These are phyloP conservation scores for Poicephalus gulielmi DNA, from an alignment of 2,113 vertebrate genomes.

Conservation along the genomic window DNA sequence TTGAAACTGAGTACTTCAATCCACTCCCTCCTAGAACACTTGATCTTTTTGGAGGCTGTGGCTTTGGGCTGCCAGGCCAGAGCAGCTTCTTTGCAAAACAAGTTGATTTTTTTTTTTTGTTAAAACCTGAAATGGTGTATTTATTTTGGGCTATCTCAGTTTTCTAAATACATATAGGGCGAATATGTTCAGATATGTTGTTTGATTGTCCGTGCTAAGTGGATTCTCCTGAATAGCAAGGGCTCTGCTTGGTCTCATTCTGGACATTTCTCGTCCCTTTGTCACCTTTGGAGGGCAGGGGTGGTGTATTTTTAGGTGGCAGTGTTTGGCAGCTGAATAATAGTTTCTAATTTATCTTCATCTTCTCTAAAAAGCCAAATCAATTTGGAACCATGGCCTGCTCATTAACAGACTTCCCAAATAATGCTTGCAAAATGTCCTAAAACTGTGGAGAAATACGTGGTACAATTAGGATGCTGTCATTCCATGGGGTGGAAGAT, in stretches of 20 bases:
- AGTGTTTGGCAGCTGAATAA: background rate
- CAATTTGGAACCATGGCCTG: background rate
- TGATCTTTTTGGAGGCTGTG: background rate
- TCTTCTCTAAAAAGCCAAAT: background rate
- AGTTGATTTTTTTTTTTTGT: background rate
- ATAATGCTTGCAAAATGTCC: background rate
- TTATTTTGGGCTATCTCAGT: background rate
- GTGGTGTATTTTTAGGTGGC: background rate
- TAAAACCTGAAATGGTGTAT: background rate
- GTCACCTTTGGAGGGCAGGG: background rate
- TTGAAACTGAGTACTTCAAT: background rate
- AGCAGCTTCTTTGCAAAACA: background rate
- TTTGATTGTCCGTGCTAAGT: background rate
- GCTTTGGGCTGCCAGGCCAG: background rate
- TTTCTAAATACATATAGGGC: background rate
- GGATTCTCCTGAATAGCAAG: background rate
- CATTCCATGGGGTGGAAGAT: background rate
- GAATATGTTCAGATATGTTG: background rate
- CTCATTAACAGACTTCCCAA: background rate
- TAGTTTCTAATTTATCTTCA: background rate
- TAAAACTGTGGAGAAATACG: no score
- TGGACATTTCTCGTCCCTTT: background rate
- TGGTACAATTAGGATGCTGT: background rate
- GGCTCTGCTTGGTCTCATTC: background rate
- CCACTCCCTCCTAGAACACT: background rate